Evolutionary conservation across 2,797 vertebrate genomes (phyloP).

Genomic region (Tiaroga cobitis): DNA sequence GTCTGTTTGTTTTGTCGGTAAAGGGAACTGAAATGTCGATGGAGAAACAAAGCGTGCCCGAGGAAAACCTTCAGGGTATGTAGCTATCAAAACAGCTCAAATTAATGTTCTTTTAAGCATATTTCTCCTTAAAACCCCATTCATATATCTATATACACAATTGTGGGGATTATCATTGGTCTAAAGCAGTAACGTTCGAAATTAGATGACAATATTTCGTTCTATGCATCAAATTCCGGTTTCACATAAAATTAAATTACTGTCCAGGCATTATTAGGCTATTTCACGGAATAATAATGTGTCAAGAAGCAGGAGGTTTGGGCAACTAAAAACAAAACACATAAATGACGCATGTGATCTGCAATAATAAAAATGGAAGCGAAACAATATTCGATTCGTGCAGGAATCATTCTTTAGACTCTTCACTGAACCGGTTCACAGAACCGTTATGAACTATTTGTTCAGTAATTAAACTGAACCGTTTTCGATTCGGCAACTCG

Average conservation of each 20-base stretch:
- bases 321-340: not conserved
- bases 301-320: not conserved
- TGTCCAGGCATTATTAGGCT: not conserved
- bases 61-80: constrained; percentile 80
- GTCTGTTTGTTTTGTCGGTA: not conserved
- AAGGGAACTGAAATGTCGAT: constrained; percentile 65
- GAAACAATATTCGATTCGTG: not conserved
- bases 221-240: not conserved
- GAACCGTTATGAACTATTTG: not conserved
- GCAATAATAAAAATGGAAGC: not conserved
- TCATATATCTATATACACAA: not conserved
- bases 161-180: too few species aligned
- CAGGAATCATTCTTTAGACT: not conserved
- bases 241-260: not conserved
- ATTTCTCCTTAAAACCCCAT: not conserved
- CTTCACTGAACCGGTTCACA: not conserved
- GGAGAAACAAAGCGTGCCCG: constrained; percentile 67
- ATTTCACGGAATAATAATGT: not conserved
- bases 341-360: constrained; percentile 26
- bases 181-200: not conserved
- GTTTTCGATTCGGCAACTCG: not conserved
- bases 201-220: not conserved
- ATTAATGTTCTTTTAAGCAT: not conserved
- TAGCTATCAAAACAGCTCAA: not conserved
- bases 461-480: not conserved